Percentiles rank a stretch among this genome's conserved stretches.
Conservation (phyloP, 2,797 vertebrate species). For the Sebastes minor region DNA sequence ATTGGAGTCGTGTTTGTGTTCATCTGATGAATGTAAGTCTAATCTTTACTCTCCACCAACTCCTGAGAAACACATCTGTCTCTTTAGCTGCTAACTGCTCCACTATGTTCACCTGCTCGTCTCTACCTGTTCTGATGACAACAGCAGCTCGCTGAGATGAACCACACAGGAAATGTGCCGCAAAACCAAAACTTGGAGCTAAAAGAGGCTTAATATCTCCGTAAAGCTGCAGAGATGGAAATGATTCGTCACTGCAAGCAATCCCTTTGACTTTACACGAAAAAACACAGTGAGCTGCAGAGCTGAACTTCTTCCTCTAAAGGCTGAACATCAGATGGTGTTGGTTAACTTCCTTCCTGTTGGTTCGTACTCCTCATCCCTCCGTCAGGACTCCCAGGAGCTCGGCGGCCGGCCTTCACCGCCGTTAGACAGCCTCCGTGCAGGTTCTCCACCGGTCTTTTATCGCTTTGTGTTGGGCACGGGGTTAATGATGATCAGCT, state of each 20-base stretch:
- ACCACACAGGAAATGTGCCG: background rate
- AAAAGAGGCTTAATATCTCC: background rate
- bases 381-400: conserved; percentile 7
- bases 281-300: background rate
- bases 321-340: background rate
- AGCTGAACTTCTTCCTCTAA: background rate
- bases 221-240: background rate
- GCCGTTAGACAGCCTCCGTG: background rate
- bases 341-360: background rate
- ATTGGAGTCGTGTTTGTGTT: too few species aligned
- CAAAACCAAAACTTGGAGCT: background rate
- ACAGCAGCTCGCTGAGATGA: background rate
- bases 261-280: too few species aligned
- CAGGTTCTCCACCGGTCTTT: conserved; percentile 24
- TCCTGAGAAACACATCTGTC: too few species aligned
- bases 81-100: too few species aligned
- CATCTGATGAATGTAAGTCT: too few species aligned
- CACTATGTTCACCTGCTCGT: too few species aligned
- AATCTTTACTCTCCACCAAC: too few species aligned
- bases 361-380: background rate
- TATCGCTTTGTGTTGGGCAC: conserved; percentile 25
- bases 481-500: conserved; percentile 54
- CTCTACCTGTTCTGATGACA: too few species aligned
- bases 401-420: background rate
- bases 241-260: too few species aligned